phyloP scores from a whole-genome alignment of 2,113 vertebrate species.

The Microtus pennsylvanicus region DNA sequence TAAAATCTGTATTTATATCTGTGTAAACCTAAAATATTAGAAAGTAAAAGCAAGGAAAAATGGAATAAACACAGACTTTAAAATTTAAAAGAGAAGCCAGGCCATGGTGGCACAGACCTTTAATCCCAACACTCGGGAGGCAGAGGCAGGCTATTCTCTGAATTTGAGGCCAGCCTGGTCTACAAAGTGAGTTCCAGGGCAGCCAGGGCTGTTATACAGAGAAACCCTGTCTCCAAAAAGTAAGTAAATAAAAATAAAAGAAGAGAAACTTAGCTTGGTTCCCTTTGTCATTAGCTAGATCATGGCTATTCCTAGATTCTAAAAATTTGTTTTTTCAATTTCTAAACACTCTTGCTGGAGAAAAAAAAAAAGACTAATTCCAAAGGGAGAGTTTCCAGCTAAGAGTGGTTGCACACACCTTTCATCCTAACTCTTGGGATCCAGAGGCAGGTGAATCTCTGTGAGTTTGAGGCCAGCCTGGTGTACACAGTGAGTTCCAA shows the following conservation, averaged over 20 bases:
- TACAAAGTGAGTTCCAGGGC: too few relatives aligned
- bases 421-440: neutral
- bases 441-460: neutral
- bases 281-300: neutral
- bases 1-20: constrained; percentile 9
- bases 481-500: neutral
- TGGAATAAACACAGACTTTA: constrained; percentile 2
- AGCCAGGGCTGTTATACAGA: too few relatives aligned
- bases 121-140: too few relatives aligned
- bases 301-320: neutral
- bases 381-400: neutral
- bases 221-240: too few relatives aligned
- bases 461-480: neutral
- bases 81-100: constrained; percentile 38
- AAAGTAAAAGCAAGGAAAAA: neutral
- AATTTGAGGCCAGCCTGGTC: too few relatives aligned
- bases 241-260: neutral
- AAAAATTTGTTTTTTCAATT: constrained; percentile 6
- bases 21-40: constrained; percentile 41
- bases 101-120: too few relatives aligned
- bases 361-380: constrained; percentile 3
- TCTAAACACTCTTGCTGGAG: neutral
- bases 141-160: too few relatives aligned
- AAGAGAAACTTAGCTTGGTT: constrained; percentile 34
- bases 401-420: neutral